A percentile compares a stretch with the other conserved stretches of the same genome.
phyloP scores from a whole-genome alignment of 2,888 invertebrate genomes.

The Schizotus pectinicornis region DNA sequence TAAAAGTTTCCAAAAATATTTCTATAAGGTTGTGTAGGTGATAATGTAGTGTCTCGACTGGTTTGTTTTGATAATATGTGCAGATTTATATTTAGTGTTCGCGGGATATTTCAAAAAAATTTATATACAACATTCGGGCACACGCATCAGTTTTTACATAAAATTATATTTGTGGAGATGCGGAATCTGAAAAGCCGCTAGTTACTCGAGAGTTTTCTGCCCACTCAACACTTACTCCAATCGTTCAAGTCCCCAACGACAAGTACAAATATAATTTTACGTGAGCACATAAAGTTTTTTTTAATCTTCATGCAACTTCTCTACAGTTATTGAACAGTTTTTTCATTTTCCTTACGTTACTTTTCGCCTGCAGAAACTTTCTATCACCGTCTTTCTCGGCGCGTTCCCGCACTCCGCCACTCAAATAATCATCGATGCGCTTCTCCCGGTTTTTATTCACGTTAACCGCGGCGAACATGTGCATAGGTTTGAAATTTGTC shows the following conservation, averaged over 20 bases:
- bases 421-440: constrained; percentile 48
- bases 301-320: constrained; percentile 44
- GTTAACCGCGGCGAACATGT: constrained; percentile 69
- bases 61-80: constrained; percentile 25
- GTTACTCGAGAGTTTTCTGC: background rate
- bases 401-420: constrained; percentile 41
- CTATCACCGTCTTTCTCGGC: constrained; percentile 37
- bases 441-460: constrained; percentile 48
- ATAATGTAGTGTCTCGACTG: constrained; percentile 28
- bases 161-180: constrained; percentile 23
- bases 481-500: constrained; percentile 76
- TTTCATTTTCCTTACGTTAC: constrained; percentile 49
- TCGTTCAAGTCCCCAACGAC: constrained; percentile 8
- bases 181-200: background rate
- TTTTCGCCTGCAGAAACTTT: constrained; percentile 43
- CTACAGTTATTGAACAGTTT: constrained; percentile 45
- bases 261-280: constrained; percentile 33
- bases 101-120: constrained; percentile 12
- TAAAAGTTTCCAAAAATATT: constrained; percentile 21
- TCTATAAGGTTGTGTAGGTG: constrained; percentile 19
- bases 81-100: constrained; percentile 12
- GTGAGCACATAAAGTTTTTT: constrained; percentile 5
- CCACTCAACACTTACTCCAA: constrained; percentile 7
- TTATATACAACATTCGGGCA: background rate
- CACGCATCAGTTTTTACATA: constrained; percentile 20